Conservation (phyloP, 2,888 invertebrate genomes). For the Neuroscelio doddi region DNA sequence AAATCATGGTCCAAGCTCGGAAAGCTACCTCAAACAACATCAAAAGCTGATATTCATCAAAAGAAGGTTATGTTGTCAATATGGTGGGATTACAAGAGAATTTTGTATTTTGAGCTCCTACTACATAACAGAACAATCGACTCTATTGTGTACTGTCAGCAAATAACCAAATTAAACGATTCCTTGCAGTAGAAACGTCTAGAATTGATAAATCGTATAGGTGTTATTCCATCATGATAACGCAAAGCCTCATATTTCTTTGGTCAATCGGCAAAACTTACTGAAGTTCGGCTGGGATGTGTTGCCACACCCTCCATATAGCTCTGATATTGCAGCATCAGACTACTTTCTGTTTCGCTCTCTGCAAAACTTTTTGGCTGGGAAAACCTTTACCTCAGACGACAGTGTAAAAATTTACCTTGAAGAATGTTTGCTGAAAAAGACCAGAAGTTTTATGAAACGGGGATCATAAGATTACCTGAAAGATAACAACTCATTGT, state of each 20-base stretch:
- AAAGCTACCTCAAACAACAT: too few species aligned
- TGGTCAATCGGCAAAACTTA: conserved; percentile 20
- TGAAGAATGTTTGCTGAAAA: conserved; percentile 22
- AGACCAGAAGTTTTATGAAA: conserved; percentile 35
- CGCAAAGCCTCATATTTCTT: conserved; percentile 13
- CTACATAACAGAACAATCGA: conserved; percentile 41
- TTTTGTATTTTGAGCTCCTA: conserved; percentile 68
- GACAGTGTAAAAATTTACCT: conserved; percentile 29
- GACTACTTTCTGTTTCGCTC: conserved; percentile 33
- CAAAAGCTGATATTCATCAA: too few species aligned
- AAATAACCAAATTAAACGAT: conserved; percentile 28
- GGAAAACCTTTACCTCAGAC: conserved; percentile 22
- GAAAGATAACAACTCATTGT: conserved; percentile 49
- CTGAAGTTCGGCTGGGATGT: conserved; percentile 19
- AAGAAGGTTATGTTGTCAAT: too few species aligned
- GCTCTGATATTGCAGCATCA: conserved; percentile 23
- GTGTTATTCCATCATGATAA: conserved; percentile 18
- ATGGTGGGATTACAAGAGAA: conserved; percentile 23
- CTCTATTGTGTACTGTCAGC: conserved; percentile 40
- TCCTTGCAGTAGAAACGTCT: conserved; percentile 26
- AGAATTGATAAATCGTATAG: conserved; percentile 19
- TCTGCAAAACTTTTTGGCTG: conserved; percentile 32
- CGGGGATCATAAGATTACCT: conserved; percentile 42
- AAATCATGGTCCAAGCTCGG: too few species aligned
- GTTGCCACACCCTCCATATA: conserved; percentile 22